A percentile compares a stretch with the other conserved stretches of the same genome.
phyloP scores from a whole-genome alignment of 2,888 invertebrate genomes.

The Trichacis sp. region DNA sequence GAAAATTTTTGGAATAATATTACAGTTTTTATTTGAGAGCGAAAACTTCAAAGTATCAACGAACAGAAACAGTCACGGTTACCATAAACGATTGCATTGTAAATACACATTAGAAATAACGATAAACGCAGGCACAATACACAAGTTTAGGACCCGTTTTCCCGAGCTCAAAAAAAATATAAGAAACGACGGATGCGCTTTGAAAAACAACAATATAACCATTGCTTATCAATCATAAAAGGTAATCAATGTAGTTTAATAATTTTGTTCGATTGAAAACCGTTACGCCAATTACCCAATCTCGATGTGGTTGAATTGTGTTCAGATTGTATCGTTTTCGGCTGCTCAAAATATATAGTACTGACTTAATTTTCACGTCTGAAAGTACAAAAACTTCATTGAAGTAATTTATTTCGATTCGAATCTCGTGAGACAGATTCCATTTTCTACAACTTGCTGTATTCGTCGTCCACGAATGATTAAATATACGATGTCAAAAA shows the following conservation, averaged over 20 bases:
- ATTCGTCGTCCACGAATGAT: conserved; percentile 16
- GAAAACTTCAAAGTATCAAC: not conserved
- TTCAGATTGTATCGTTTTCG: not conserved
- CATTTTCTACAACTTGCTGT: not conserved
- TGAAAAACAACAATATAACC: too few relatives aligned
- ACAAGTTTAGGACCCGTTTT: not conserved
- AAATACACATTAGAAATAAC: conserved; percentile 22
- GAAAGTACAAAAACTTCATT: not conserved
- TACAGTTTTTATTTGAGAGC: too few relatives aligned
- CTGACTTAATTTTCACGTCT: not conserved
- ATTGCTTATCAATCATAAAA: too few relatives aligned
- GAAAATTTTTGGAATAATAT: too few relatives aligned
- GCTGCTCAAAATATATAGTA: not conserved
- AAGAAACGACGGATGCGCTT: not conserved
- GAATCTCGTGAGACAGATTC: not conserved
- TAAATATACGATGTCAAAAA: conserved; percentile 10
- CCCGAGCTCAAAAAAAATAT: not conserved
- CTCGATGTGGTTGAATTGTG: too few relatives aligned
- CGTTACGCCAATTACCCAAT: too few relatives aligned
- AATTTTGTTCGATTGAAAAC: too few relatives aligned
- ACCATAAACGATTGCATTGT: conserved; percentile 16
- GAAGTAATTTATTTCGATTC: too few relatives aligned
- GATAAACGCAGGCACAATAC: conserved; percentile 7
- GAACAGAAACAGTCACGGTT: not conserved
- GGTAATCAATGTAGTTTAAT: too few relatives aligned